Evolutionary conservation across 2,888 invertebrate species (phyloP).

Genomic region (Agrotis puta): DNA sequence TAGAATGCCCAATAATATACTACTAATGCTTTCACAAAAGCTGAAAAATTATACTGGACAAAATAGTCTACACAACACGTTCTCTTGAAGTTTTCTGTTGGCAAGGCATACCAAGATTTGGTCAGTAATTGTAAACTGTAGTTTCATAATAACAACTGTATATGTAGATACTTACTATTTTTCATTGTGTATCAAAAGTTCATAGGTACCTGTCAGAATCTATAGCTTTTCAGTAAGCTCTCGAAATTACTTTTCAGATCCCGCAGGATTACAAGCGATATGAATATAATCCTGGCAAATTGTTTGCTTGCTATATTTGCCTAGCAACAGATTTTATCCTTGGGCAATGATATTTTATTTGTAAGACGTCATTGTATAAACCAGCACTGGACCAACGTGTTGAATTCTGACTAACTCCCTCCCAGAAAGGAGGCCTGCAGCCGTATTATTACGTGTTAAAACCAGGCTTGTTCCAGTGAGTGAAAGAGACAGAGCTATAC

Average conservation of each 20-base stretch:
- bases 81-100: neutral
- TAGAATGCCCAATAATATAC: too few relatives aligned
- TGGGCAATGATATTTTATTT: slow-evolving; percentile 16
- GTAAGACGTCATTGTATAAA: neutral
- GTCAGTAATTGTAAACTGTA: neutral
- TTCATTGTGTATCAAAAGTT: neutral
- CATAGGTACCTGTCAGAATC: slow-evolving; percentile 21
- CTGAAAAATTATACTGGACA: neutral
- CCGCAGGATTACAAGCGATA: slow-evolving; percentile 46
- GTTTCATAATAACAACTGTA: neutral
- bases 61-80: neutral
- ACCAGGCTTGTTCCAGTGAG: too few relatives aligned
- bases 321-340: slow-evolving; percentile 11
- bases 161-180: neutral
- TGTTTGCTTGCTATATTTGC: slow-evolving; percentile 20
- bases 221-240: slow-evolving; percentile 46
- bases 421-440: too few relatives aligned
- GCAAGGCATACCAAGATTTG: neutral
- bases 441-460: too few relatives aligned
- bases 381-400: too few relatives aligned
- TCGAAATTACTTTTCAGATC: slow-evolving; percentile 55
- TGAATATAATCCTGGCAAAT: slow-evolving; percentile 43
- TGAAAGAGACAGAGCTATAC: too few relatives aligned
- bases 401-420: too few relatives aligned
- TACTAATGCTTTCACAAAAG: neutral